These are phyloP conservation scores for Enteromius unitaeniatus DNA, from an alignment of 2,797 vertebrate genomes.

Conservation along the genomic window DNA sequence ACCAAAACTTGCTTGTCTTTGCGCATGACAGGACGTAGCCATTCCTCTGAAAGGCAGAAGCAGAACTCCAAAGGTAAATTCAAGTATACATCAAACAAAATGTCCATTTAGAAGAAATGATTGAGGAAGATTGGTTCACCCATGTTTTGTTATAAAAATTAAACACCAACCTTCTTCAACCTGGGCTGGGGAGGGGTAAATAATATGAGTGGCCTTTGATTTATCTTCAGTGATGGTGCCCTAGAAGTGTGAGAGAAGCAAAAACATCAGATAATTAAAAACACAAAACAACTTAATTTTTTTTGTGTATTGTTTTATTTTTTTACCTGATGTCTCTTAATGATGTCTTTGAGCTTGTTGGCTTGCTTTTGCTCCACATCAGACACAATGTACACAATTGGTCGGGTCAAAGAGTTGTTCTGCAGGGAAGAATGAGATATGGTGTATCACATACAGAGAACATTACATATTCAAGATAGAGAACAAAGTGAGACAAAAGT, in stretches of 20 bases:
- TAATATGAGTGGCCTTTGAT: constrained; percentile 93
- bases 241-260: constrained; percentile 66
- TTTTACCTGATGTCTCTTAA: constrained; percentile 95
- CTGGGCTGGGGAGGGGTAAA: constrained; percentile 87
- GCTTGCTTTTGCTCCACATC: constrained; percentile 94
- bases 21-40: constrained; percentile 93
- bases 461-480: neutral
- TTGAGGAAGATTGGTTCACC: neutral
- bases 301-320: neutral
- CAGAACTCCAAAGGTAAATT: constrained; percentile 22
- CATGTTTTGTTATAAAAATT: neutral
- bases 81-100: neutral
- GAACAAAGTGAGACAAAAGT: neutral
- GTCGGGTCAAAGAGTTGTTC: constrained; percentile 96
- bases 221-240: constrained; percentile 96
- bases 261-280: neutral
- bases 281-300: too few species aligned
- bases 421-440: constrained; percentile 60
- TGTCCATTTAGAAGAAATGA: neutral
- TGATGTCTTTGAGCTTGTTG: constrained; percentile 94
- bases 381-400: constrained; percentile 90
- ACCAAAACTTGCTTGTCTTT: constrained; percentile 97
- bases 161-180: constrained; percentile 87
- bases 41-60: constrained; percentile 87
- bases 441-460: neutral